Evolutionary conservation across 2,888 invertebrate species (phyloP).

Genomic region (Lithophane semibrunnea): DNA sequence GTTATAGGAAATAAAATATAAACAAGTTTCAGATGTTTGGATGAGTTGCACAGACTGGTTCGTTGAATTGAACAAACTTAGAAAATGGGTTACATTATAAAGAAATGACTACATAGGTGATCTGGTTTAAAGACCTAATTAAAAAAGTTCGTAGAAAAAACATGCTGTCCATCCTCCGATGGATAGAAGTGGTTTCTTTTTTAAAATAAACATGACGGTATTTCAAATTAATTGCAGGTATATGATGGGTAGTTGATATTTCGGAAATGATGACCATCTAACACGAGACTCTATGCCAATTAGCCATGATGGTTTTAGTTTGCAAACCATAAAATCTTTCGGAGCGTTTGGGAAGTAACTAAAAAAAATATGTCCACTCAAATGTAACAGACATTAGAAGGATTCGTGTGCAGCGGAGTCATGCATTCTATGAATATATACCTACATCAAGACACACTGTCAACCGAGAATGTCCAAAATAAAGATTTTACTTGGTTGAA

Average conservation of each 20-base stretch:
- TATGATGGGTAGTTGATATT: not conserved
- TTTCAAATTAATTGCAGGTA: not conserved
- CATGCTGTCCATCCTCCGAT: not conserved
- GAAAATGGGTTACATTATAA: slow-evolving; percentile 48
- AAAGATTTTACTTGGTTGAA: not conserved
- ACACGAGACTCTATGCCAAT: too few relatives aligned
- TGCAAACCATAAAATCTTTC: too few relatives aligned
- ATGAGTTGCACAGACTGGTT: slow-evolving; percentile 39
- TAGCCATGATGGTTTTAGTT: too few relatives aligned
- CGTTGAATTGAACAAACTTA: slow-evolving; percentile 49
- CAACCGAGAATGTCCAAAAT: not conserved
- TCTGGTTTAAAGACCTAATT: slow-evolving; percentile 36
- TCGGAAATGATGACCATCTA: not conserved
- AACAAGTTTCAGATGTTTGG: slow-evolving; percentile 53
- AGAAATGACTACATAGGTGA: slow-evolving; percentile 51
- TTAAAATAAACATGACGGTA: not conserved
- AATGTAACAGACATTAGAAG: not conserved
- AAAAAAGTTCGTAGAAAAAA: slow-evolving; percentile 30
- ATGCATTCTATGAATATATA: too few relatives aligned
- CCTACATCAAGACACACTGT: not conserved
- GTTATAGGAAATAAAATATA: slow-evolving; percentile 49
- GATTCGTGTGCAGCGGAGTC: not conserved
- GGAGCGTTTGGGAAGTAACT: too few relatives aligned
- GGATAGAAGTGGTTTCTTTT: not conserved
- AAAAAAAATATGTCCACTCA: not conserved